A percentile compares a stretch with the other conserved stretches of the same genome.
Evolutionary conservation across 2,888 invertebrate genomes (phyloP).

Genomic region (Osmoderma eremita): DNA sequence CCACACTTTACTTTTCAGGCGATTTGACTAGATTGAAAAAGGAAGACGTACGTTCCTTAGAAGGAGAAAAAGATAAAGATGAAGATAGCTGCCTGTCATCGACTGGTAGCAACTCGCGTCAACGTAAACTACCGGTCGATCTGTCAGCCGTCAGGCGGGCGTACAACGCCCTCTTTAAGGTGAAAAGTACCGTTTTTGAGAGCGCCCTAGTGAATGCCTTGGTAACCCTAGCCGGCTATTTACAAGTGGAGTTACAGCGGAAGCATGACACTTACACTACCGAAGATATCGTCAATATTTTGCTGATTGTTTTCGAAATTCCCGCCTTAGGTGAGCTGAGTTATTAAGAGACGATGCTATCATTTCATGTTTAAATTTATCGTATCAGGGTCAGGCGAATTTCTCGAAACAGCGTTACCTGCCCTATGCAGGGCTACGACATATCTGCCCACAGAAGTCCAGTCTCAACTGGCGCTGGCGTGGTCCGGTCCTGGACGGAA

Average conservation of each 20-base stretch:
- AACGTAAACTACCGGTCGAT: slow-evolving; percentile 69
- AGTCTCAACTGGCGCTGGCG: slow-evolving; percentile 81
- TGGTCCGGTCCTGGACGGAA: slow-evolving; percentile 76
- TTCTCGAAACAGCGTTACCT: slow-evolving; percentile 83
- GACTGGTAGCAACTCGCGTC: slow-evolving; percentile 52
- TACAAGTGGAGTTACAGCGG: slow-evolving; percentile 74
- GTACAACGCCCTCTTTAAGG: slow-evolving; percentile 65
- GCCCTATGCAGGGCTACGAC: slow-evolving; percentile 81
- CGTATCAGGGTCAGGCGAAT: slow-evolving; percentile 74
- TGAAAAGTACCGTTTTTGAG: slow-evolving; percentile 62
- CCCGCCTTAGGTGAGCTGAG: slow-evolving; percentile 58
- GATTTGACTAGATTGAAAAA: slow-evolving; percentile 71
- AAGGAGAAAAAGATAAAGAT: slow-evolving; percentile 88
- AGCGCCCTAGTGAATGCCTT: slow-evolving; percentile 80
- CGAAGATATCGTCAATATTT: slow-evolving; percentile 70
- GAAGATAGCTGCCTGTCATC: slow-evolving; percentile 75
- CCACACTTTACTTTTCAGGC: slow-evolving; percentile 52
- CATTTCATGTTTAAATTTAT: not conserved
- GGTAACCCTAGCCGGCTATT: slow-evolving; percentile 75
- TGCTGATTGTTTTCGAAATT: slow-evolving; percentile 63
- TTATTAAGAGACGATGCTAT: not conserved
- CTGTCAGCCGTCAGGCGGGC: slow-evolving; percentile 77
- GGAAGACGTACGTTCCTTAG: slow-evolving; percentile 77
- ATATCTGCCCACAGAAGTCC: slow-evolving; percentile 76
- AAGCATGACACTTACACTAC: slow-evolving; percentile 52